Evolutionary conservation across 2,113 vertebrate genomes (phyloP).

Genomic region (Piprites chloris): DNA sequence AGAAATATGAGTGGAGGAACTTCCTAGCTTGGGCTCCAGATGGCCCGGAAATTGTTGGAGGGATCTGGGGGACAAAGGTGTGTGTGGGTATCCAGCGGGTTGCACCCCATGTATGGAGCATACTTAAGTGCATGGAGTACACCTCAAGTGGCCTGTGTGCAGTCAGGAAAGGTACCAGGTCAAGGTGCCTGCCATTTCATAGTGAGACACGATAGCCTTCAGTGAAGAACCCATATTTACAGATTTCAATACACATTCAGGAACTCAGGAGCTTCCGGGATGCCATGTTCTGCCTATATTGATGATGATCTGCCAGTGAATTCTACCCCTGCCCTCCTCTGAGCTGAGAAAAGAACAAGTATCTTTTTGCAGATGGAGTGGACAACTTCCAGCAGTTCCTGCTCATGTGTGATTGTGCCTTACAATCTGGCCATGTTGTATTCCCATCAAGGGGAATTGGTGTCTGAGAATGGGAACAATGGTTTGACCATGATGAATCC

Average conservation of each 20-base stretch:
- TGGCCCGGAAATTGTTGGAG: neutral
- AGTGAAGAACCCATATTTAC: neutral
- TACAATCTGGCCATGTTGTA: neutral
- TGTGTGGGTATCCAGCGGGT: neutral
- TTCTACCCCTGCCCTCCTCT: neutral
- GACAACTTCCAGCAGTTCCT: neutral
- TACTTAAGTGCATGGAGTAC: neutral
- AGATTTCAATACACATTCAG: neutral
- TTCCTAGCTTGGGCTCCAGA: neutral
- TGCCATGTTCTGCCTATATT: neutral
- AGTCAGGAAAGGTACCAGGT: neutral
- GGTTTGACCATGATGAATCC: neutral
- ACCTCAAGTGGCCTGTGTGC: neutral
- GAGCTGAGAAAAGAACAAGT: neutral
- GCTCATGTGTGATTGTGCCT: neutral
- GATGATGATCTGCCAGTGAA: neutral
- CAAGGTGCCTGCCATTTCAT: neutral
- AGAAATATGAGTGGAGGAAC: rapidly evolving
- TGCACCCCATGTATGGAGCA: neutral
- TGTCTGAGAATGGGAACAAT: neutral
- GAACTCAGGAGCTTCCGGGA: neutral
- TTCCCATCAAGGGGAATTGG: neutral
- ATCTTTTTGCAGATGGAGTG: neutral
- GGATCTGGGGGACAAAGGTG: neutral
- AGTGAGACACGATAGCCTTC: neutral